These are phyloP conservation scores for Caenorhabditis tropicalis DNA, from an alignment of 1,140 invertebrate genomes.

Conservation along the genomic window DNA sequence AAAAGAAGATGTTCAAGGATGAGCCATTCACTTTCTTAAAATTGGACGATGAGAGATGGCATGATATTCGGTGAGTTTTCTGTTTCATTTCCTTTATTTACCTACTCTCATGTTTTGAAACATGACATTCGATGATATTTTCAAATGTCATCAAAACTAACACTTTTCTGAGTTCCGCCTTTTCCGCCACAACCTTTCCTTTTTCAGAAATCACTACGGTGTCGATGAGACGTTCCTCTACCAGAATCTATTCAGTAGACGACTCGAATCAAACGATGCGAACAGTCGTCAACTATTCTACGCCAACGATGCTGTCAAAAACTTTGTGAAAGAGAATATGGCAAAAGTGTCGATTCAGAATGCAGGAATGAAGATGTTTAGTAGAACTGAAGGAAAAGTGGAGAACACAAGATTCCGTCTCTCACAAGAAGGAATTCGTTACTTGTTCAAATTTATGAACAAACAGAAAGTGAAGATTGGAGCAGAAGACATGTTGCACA, in stretches of 20 bases:
- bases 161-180: neutral
- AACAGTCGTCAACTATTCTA: slow-evolving; percentile 63
- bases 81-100: too few relatives aligned
- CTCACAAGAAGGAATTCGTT: slow-evolving; percentile 51
- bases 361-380: slow-evolving; percentile 60
- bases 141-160: neutral
- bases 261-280: slow-evolving; percentile 63
- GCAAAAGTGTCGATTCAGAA: slow-evolving; percentile 51
- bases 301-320: slow-evolving; percentile 65
- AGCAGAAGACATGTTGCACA: slow-evolving; percentile 49
- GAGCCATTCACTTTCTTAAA: slow-evolving; percentile 68
- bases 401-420: slow-evolving; percentile 47
- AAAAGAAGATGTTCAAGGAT: slow-evolving; percentile 62
- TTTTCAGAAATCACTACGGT: slow-evolving; percentile 62
- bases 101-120: too few relatives aligned
- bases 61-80: slow-evolving; percentile 46
- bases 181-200: too few relatives aligned
- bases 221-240: slow-evolving; percentile 58
- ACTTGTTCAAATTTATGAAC: slow-evolving; percentile 46
- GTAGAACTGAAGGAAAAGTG: slow-evolving; percentile 53
- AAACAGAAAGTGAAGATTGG: slow-evolving; percentile 48
- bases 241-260: slow-evolving; percentile 63
- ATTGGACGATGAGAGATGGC: slow-evolving; percentile 58
- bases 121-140: too few relatives aligned
- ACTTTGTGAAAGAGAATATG: slow-evolving; percentile 62